Evolutionary conservation across 2,888 invertebrate genomes (phyloP), one percentile per base, ranked within the genome.

Genomic region (Lithophane semibrunnea): DNA sequence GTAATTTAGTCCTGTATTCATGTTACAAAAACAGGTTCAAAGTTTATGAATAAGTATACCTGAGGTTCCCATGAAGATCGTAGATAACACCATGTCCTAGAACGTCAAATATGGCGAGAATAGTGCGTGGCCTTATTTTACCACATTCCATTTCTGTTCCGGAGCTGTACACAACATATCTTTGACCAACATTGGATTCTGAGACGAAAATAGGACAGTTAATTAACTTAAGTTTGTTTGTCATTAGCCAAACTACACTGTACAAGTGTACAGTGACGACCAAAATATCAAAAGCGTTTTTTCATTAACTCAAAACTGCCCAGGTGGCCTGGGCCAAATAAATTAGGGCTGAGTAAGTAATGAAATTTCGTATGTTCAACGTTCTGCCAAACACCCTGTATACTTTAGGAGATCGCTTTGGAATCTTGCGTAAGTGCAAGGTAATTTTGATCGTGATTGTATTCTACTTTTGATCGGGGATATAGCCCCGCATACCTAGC

Each of bases 31-130:
- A 18, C 12, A 12, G 24, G 2, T 29, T 49, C 29, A 67, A 49
- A 4, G 13, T 52, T 21, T 49, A 12, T 29, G 49, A 29, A 52
- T 47, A 29, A 29, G 29, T 29, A 54, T 82, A 93, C 94, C 94
- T 92, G n/a, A 90, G 83, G 58, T 90, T 90, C 3, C 95, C 94
- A 49, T 73, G 73, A 67, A 87, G 83, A 61, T 94, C 93, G 71
- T 92, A 94, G 0, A 95, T 90, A 4, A 94, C 84, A 1, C 94
- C 94, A 65, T 94, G 93, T 0, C 95, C 94, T 4, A 90, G 77
- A 24, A 88, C 86, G 70, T 95, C 94, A 80, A 95, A 95, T 18
- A 88, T 86, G 9, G 92, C 94, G 2, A 95, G 84, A 0, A 92
- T 79, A 16, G 92, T 90, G 1, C 88, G 79, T 0, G 90, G 88